These are phyloP conservation scores for Protonibea diacanthus DNA, from an alignment of 2,797 vertebrate species.

Conservation along the genomic window DNA sequence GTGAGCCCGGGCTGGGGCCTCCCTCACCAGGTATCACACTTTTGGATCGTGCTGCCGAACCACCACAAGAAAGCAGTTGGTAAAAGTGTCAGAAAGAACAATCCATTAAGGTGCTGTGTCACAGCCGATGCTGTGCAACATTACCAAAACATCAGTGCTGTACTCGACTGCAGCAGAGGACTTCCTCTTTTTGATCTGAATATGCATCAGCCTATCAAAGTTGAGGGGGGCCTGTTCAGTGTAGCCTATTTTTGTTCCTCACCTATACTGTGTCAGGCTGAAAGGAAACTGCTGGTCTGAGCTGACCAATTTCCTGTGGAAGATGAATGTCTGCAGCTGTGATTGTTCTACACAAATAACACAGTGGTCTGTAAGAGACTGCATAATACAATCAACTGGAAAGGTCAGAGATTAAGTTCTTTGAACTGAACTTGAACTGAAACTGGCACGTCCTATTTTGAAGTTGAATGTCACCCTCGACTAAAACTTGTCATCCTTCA, in stretches of 20 bases:
- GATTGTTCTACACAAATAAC: conserved; percentile 53
- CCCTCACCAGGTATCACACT: conserved; percentile 91
- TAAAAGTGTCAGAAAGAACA: conserved; percentile 18
- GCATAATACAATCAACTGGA: not conserved
- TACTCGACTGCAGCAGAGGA: conserved; percentile 12
- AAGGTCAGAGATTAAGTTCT: conserved; percentile 28
- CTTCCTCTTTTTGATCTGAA: conserved; percentile 72
- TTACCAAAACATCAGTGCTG: conserved; percentile 36
- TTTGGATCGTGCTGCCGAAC: conserved; percentile 88
- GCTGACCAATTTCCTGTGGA: conserved; percentile 73
- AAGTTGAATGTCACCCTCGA: not conserved
- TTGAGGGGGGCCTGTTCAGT: conserved; percentile 29
- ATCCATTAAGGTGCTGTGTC: conserved; percentile 1
- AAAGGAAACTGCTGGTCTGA: conserved; percentile 68
- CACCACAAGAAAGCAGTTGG: conserved; percentile 41
- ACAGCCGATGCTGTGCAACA: conserved; percentile 23
- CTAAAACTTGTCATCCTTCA: not conserved
- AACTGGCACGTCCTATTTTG: not conserved
- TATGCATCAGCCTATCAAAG: conserved; percentile 50
- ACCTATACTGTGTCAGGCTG: conserved; percentile 10
- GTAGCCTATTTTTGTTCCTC: conserved; percentile 52
- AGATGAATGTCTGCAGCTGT: conserved; percentile 25
- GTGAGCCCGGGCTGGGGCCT: conserved; percentile 50
- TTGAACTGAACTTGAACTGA: not conserved
- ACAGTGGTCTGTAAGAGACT: not conserved